These are phyloP conservation scores for Mirounga angustirostris DNA, from an alignment of 2,113 vertebrate genomes.

Conservation along the genomic window DNA sequence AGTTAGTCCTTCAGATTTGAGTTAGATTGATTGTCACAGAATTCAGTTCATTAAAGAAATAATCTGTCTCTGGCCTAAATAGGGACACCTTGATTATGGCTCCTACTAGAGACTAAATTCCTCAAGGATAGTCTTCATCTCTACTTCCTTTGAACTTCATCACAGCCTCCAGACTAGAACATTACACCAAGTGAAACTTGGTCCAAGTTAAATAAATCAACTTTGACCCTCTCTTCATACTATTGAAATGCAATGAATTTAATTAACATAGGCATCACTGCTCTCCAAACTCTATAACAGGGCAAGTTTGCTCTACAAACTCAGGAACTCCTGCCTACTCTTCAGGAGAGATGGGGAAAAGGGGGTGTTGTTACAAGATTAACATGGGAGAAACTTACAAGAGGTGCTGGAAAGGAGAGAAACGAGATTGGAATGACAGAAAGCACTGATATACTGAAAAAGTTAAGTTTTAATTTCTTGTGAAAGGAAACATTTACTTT, in stretches of 20 bases:
- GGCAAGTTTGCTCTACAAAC: neutral
- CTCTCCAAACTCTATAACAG: neutral
- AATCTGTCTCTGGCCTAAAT: neutral
- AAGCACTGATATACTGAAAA: neutral
- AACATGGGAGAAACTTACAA: neutral
- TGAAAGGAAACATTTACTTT: conserved; percentile 45
- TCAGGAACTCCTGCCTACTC: neutral
- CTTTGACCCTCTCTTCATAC: neutral
- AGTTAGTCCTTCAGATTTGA: neutral
- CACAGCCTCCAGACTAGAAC: neutral
- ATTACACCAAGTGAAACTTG: neutral
- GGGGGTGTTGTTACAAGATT: neutral
- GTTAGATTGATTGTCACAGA: neutral
- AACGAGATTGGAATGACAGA: neutral
- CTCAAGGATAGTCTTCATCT: neutral
- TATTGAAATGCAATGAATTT: neutral
- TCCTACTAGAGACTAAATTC: neutral
- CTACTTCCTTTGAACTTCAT: neutral
- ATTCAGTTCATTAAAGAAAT: neutral
- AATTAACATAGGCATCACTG: neutral
- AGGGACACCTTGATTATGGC: neutral
- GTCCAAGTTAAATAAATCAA: neutral
- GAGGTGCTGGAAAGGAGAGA: neutral
- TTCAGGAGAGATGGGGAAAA: neutral
- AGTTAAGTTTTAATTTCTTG: conserved; percentile 11